Evolutionary conservation across 1,140 invertebrate species (phyloP).

Genomic region (Arctopsyche grandis): DNA sequence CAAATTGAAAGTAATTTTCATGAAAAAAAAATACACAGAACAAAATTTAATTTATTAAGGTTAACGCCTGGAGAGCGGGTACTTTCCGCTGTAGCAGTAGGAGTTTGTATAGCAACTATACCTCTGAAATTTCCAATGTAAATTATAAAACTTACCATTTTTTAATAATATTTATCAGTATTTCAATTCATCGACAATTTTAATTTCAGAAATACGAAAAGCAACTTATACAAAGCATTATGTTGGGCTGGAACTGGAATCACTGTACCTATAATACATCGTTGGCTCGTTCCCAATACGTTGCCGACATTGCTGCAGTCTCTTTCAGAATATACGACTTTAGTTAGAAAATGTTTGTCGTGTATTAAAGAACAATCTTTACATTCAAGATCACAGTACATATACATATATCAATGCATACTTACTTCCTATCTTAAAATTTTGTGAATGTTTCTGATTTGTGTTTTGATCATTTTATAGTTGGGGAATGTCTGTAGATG

Average conservation of each 20-base stretch:
- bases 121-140: constrained; percentile 37
- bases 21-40: neutral
- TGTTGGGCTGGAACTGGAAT: constrained; percentile 33
- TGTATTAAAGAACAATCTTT: constrained; percentile 37
- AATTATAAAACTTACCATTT: neutral
- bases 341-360: constrained; percentile 38
- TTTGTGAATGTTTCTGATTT: too few relatives aligned
- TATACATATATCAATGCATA: neutral
- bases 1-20: constrained; percentile 14
- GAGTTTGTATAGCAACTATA: constrained; percentile 30
- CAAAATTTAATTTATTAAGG: neutral
- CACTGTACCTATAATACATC: constrained; percentile 27
- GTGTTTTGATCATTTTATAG: constrained; percentile 6
- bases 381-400: constrained; percentile 21
- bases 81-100: constrained; percentile 31
- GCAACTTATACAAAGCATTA: neutral
- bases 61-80: constrained; percentile 27
- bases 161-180: neutral
- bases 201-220: constrained; percentile 22
- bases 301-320: constrained; percentile 16
- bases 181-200: constrained; percentile 2
- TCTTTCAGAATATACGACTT: constrained; percentile 32
- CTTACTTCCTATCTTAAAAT: too few relatives aligned
- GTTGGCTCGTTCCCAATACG: neutral
- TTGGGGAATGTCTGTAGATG: constrained; percentile 7